Evolutionary conservation across 2,888 invertebrate species (phyloP).

Genomic region (Synanthedon formicaeformis): DNA sequence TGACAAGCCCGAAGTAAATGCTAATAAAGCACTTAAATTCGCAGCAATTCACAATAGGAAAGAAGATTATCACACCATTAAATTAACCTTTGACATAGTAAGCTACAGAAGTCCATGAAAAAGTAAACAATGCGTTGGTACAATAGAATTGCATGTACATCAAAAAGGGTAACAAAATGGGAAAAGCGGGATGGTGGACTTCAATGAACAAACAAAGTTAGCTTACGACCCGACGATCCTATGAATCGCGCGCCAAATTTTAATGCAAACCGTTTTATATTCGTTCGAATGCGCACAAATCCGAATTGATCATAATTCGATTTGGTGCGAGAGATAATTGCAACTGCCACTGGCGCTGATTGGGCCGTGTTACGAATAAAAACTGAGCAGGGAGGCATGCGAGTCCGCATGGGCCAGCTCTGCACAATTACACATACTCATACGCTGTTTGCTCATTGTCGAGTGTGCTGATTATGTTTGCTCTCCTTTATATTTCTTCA

Average conservation of each 20-base stretch:
- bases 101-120: too few species aligned
- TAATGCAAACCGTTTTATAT: conserved; percentile 71
- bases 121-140: too few species aligned
- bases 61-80: too few species aligned
- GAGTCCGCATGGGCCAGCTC: conserved; percentile 12
- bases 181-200: conserved; percentile 18
- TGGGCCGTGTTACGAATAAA: conserved; percentile 51
- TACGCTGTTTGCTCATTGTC: conserved; percentile 46
- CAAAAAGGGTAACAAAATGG: too few species aligned
- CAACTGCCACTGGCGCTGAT: conserved; percentile 69
- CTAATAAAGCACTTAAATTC: too few species aligned
- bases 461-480: conserved; percentile 59
- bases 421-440: conserved; percentile 54
- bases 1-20: too few species aligned
- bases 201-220: conserved; percentile 49
- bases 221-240: conserved; percentile 54
- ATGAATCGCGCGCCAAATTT: conserved; percentile 66
- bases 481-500: conserved; percentile 40
- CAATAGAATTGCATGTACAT: too few species aligned
- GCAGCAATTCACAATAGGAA: too few species aligned
- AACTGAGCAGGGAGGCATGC: conserved; percentile 26
- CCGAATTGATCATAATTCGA: conserved; percentile 72
- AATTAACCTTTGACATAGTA: too few species aligned
- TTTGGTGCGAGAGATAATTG: conserved; percentile 67
- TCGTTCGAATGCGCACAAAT: conserved; percentile 68